Evolutionary conservation across 2,113 vertebrate species (phyloP), one percentile per base, ranked within the genome.

Genomic region (Nestor notabilis): DNA sequence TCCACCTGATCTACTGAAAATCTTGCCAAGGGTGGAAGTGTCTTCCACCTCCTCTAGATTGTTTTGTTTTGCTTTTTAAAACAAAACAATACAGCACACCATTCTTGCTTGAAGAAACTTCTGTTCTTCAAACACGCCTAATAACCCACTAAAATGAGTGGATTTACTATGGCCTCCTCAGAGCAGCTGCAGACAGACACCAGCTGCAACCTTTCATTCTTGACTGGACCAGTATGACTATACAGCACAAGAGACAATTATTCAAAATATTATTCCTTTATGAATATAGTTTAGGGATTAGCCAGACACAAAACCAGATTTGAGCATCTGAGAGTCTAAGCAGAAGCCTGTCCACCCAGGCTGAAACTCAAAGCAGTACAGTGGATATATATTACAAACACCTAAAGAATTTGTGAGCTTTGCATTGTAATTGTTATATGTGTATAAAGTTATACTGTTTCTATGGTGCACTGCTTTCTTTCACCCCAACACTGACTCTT

Each of bases 181-280:
- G 2, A 43, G 61, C 0, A 80, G 25, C 61, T 76, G 41, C 47
- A 64, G 21, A 65, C 49, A 52, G 31, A 52, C 3, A 4, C 7
- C 23, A 55, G 23, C 1, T 66, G n/a, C 7, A 75, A 64, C 16
- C 3, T 50, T 41, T 37, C 21, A 28, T 72, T 35, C 37, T n/a
- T 23, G 8, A 11, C 3, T 13, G 13, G 25, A 72, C 19, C 13
- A 35, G 5, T 6, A 44, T 28, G 11, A 53, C 0, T 0, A 55
- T 1, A 15, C 3, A 28, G 15, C 17, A 33, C 9, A 23, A 24
- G 20, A 56, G 14, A 71, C 56, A 61, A 19, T 25, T 37, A 55
- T n/a, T 27, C 44, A 50, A 77, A 87, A 43, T 35, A 44, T 44
- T 44, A 53, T 35, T 35, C 56, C 29, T 8, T 68, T 61, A 33